These are phyloP conservation scores for Pseudobourletiella spinata DNA, from an alignment of 1,140 invertebrate species.

Conservation along the genomic window DNA sequence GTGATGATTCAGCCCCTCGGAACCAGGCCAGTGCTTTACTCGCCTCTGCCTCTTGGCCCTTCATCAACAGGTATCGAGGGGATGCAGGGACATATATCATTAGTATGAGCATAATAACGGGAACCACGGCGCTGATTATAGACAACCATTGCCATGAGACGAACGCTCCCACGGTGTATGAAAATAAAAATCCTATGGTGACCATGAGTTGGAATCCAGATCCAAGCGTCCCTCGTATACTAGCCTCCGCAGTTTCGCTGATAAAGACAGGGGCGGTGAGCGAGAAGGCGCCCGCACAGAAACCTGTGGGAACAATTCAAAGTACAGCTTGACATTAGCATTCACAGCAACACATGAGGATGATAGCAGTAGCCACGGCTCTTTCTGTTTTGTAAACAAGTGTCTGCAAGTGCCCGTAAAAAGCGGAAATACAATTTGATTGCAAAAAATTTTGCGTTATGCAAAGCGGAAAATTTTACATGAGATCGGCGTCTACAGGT, in stretches of 20 bases:
- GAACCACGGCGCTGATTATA: constrained; percentile 54
- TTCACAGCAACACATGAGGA: too few relatives aligned
- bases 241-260: constrained; percentile 52
- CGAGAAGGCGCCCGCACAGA: constrained; percentile 11
- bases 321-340: too few relatives aligned
- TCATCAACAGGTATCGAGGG: constrained; percentile 59
- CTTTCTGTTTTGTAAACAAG: too few relatives aligned
- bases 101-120: constrained; percentile 53
- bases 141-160: constrained; percentile 54
- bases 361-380: too few relatives aligned
- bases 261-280: constrained; percentile 10
- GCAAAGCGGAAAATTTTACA: too few relatives aligned
- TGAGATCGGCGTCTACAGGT: too few relatives aligned
- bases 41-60: constrained; percentile 48
- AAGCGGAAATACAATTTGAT: too few relatives aligned
- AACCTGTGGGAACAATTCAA: too few relatives aligned
- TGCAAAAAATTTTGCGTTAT: too few relatives aligned
- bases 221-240: constrained; percentile 64
- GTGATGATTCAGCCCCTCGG: constrained; percentile 46
- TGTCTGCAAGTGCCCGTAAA: too few relatives aligned
- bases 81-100: constrained; percentile 74
- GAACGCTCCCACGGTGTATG: constrained; percentile 36
- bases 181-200: constrained; percentile 63
- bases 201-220: constrained; percentile 67
- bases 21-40: constrained; percentile 49